A percentile compares a stretch with the other conserved stretches of the same genome.
Evolutionary conservation across 2,797 vertebrate genomes (phyloP).

Genomic region (Gymnothorax javanicus): DNA sequence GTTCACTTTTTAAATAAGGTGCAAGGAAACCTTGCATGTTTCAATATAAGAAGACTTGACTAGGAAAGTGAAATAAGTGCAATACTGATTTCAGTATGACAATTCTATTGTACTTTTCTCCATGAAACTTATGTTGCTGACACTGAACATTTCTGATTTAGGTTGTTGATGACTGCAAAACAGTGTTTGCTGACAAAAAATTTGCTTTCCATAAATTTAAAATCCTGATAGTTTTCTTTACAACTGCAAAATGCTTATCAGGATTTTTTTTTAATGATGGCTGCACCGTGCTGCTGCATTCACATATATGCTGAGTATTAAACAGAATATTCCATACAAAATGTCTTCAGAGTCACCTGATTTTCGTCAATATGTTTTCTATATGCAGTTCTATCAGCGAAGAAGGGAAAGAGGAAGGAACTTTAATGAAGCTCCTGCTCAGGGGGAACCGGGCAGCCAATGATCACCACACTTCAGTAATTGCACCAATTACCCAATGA

Average conservation of each 20-base stretch:
- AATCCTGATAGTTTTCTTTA: not conserved
- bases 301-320: not conserved
- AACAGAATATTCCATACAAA: not conserved
- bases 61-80: not conserved
- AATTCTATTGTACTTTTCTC: not conserved
- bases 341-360: not conserved
- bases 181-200: not conserved
- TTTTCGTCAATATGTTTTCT: not conserved
- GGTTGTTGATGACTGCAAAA: not conserved
- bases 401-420: not conserved
- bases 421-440: not conserved
- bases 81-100: not conserved
- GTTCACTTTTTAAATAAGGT: not conserved
- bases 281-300: not conserved
- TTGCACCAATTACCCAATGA: slow-evolving; percentile 34
- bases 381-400: not conserved
- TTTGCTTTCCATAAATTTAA: not conserved
- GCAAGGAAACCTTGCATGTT: not conserved
- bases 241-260: not conserved
- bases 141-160: not conserved
- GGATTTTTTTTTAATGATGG: not conserved
- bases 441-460: not conserved
- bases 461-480: not conserved
- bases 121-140: not conserved
- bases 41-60: not conserved